These are phyloP conservation scores for Tamandua tetradactyla DNA, from an alignment of 2,797 vertebrate species.

Conservation along the genomic window DNA sequence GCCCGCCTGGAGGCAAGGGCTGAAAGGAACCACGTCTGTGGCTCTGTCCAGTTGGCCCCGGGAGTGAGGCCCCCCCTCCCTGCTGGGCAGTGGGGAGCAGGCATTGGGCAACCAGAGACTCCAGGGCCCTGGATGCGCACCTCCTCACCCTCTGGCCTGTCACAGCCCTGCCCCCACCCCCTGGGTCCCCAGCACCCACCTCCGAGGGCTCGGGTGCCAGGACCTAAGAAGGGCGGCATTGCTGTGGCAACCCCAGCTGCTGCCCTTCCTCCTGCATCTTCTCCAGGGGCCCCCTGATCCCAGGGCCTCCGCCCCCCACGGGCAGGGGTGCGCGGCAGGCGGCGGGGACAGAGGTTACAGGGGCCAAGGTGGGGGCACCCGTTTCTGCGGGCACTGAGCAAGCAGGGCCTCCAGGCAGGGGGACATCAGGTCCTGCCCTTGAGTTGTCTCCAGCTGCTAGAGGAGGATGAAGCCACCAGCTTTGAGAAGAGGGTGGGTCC, in stretches of 20 bases:
- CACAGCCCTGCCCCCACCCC: background rate
- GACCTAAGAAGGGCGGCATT: background rate
- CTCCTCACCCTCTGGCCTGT: background rate
- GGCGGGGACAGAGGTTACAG: fast-evolving
- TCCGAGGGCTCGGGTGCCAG: background rate
- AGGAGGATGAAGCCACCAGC: conserved; percentile 80
- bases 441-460: too few relatives aligned
- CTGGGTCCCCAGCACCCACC: background rate
- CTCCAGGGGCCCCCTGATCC: too few relatives aligned
- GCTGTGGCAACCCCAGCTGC: background rate
- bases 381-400: background rate
- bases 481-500: conserved; percentile 65
- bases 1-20: too few relatives aligned
- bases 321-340: background rate
- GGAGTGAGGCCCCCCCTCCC: background rate
- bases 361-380: background rate
- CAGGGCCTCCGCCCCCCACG: too few relatives aligned
- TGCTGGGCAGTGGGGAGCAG: too few relatives aligned
- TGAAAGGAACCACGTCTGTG: background rate
- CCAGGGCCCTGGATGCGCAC: background rate
- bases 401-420: conserved; percentile 77
- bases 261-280: too few relatives aligned
- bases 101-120: background rate
- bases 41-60: background rate
- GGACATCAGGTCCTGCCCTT: conserved; percentile 79